Evolutionary conservation across 2,113 vertebrate genomes (phyloP).

Genomic region (Otus sunia): DNA sequence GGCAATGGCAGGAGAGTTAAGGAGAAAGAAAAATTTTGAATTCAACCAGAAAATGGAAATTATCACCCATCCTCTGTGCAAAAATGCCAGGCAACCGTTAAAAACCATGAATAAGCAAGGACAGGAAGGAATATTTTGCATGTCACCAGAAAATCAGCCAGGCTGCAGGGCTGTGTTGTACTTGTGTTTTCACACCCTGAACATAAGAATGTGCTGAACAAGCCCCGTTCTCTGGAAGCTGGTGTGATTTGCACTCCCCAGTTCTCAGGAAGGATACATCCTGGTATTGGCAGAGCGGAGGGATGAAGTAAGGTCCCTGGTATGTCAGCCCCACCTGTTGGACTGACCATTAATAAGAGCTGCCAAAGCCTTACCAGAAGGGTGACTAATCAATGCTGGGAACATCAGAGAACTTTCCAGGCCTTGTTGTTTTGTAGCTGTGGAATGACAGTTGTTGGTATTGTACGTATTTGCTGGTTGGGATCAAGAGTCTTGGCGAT

Average conservation of each 20-base stretch:
- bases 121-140: background rate
- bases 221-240: background rate
- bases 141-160: background rate
- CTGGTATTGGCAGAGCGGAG: background rate
- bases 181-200: background rate
- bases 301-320: background rate
- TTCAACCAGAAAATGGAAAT: background rate
- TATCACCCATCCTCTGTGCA: background rate
- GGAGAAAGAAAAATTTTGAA: background rate
- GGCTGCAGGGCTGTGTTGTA: rapidly evolving
- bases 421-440: background rate
- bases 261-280: background rate
- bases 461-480: background rate
- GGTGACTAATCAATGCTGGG: constrained; percentile 55
- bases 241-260: background rate
- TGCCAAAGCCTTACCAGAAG: constrained; percentile 66
- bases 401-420: constrained; percentile 22
- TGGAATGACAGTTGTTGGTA: background rate
- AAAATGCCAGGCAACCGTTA: background rate
- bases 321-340: constrained; percentile 59
- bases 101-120: background rate
- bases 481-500: background rate
- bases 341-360: background rate
- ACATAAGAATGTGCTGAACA: background rate
- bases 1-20: background rate